phyloP scores from a whole-genome alignment of 1,140 invertebrate genomes.

The Lordiphosa collinella region DNA sequence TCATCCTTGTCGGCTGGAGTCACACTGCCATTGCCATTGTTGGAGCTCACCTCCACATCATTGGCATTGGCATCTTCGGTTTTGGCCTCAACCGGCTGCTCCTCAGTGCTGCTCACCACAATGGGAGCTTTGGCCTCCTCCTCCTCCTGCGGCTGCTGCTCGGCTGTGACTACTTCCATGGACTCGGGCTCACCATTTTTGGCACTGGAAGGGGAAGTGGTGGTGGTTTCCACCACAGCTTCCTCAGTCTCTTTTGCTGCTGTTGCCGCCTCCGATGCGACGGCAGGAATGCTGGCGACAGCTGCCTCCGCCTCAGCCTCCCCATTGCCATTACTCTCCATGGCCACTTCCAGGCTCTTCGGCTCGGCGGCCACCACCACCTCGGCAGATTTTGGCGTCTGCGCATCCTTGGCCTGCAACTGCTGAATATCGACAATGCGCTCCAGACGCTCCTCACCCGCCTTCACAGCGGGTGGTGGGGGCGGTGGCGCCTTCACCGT shows the following conservation, averaged over 20 bases:
- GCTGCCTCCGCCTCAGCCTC: constrained; percentile 24
- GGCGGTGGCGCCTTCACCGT: constrained; percentile 84
- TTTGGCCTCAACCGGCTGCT: constrained; percentile 23
- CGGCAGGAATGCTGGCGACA: neutral
- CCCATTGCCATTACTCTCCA: constrained; percentile 41
- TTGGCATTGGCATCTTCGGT: constrained; percentile 34
- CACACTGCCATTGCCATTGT: constrained; percentile 41
- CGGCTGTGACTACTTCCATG: constrained; percentile 30
- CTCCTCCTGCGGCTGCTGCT: constrained; percentile 27
- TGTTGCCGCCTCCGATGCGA: neutral
- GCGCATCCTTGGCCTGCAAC: constrained; percentile 46
- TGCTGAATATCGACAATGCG: constrained; percentile 73
- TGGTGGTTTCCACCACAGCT: constrained; percentile 44
- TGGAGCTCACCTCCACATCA: constrained; percentile 33
- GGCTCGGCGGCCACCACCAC: constrained; percentile 19
- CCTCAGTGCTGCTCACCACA: constrained; percentile 17
- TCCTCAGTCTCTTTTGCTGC: constrained; percentile 35
- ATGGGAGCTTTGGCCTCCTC: constrained; percentile 11
- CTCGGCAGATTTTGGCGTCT: constrained; percentile 35
- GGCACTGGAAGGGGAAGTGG: constrained; percentile 40
- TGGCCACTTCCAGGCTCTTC: constrained; percentile 8
- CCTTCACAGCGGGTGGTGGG: constrained; percentile 78
- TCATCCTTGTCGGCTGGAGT: constrained; percentile 22
- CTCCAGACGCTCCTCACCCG: constrained; percentile 69
- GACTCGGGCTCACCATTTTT: constrained; percentile 56